Base-by-base conservation (phyloP, 2,888 invertebrate species). In the Electrophaes corylata region DNA sequence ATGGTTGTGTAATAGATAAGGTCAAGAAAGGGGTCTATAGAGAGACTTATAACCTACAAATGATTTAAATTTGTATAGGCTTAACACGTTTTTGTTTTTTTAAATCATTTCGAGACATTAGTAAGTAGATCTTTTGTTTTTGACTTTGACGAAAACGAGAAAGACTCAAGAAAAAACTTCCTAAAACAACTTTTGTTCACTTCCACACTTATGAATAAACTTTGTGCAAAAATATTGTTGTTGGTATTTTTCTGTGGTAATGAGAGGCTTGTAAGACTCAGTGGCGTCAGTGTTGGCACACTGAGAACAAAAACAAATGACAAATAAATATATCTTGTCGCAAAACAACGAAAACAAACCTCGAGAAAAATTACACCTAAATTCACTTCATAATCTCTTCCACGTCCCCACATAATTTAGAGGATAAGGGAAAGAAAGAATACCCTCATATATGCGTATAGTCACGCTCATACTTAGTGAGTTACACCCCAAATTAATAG, bases 401-500 rank as follows among this genome's bases (percentile, higher is more conserved):
- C 65, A 74, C 71, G 69, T 76, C 78, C 83, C 79, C 76, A 81
- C 88, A 88, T 89, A 88, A 91, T 89, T 89, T 88, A 86, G 79
- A 78, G 81, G 83, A 83, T 87, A 84, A 79, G 81, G 77, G 72
- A 80, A 81, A 76, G 78, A 78, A 78, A 76, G 75, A 75, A 76
- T 53, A 67, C 79, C 75, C 78, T 78, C 82, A 80, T 79, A 76
- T 23, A 43, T 43, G 43, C 82, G 76, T 83, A 83, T 70, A 75
- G 74, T 67, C 67, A 67, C 66, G 67, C 65, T 75, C 83, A 85
- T 84, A 83, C 84, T 82, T 86, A 86, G 84, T 81, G 75, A 86
- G 84, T 86, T 88, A 89, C 88, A 88, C 91, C 91, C 91, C 82
- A 91, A 91, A 91, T 91, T 91, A 91, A 91, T 91, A 91, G 91